Evolutionary conservation across 2,888 invertebrate species (phyloP).

Genomic region (Parnassius mnemosyne): DNA sequence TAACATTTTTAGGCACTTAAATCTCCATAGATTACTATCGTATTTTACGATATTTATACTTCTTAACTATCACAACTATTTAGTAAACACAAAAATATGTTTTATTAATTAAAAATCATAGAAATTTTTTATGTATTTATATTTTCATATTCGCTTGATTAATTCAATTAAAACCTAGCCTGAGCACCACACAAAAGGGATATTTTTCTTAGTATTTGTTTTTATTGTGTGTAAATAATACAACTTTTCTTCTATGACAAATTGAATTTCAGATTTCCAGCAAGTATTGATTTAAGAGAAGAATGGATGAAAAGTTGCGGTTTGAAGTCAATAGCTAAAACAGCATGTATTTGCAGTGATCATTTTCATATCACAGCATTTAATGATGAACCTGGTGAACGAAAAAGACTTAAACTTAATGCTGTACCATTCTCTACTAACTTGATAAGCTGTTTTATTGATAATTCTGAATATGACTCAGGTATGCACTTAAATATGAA

Average conservation of each 20-base stretch:
- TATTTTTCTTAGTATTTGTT: no score
- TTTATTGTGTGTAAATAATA: no score
- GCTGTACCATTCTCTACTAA: background rate
- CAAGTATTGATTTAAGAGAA: background rate
- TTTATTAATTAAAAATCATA: no score
- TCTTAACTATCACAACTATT: no score
- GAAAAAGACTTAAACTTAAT: background rate
- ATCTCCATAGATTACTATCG: no score
- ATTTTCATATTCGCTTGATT: no score
- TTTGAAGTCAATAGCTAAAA: background rate
- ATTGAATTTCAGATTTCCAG: slow-evolving; percentile 1
- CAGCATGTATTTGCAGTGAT: slow-evolving; percentile 3
- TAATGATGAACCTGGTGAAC: background rate
- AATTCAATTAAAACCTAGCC: no score
- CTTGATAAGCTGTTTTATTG: background rate
- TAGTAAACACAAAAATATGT: no score
- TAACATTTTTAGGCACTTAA: no score
- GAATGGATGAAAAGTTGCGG: background rate
- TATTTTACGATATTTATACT: no score
- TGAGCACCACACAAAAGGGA: no score
- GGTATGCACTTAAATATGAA: background rate
- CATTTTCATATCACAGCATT: background rate
- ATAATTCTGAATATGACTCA: slow-evolving; percentile 1
- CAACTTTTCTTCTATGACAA: background rate
- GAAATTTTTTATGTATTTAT: no score